Evolutionary conservation across 2,888 invertebrate species (phyloP), one percentile per base, ranked within the genome.

Genomic region (Eumerus sabulonum): DNA sequence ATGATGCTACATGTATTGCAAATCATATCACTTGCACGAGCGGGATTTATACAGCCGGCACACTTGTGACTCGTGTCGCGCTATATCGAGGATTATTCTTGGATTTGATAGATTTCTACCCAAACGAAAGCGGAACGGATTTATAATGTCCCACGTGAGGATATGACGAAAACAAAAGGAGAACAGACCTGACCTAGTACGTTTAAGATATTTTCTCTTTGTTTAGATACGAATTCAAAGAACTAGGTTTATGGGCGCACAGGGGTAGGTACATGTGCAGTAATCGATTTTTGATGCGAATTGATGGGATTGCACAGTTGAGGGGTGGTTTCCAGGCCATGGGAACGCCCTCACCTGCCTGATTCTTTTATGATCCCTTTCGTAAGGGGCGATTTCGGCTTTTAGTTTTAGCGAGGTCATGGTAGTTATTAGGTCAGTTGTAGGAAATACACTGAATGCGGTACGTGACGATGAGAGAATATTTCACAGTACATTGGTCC

Each of bases 401-500:
- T 19, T 9, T 9, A 18, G 14, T 14, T 19, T 64, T 53, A 17
- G 63, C 38, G 50, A 56, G 71, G 76, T 76, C 71, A 66, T 48
- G 66, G 38, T 4, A 50, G 42, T 57, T 73, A 77, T 77, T 77
- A 62, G 77, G 77, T 77, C 73, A 77, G 72, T 77, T 77, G 77
- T 67, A n/a, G 57, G 45, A 45, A 67, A 56, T 66, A 59, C 54
- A 14, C 66, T 59, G 40, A 59, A 27, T 27, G 40, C 36, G 50
- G 47, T 18, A 38, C 47, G 47, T 17, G 19, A 18, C 19, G 27
- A 45, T 38, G 27, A 18, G 16, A 12, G 16, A 47, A 47, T n/a
- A 36, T 45, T 53, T 64, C 13, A 42, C 18, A 19, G 47, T 56
- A 48, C n/a, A 40, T n/a, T 40, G 40, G 40, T 27, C 27, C 7